Evolutionary conservation across 2,113 vertebrate genomes (phyloP), one percentile per base, ranked within the genome.

Genomic region (Pedionomus torquatus): DNA sequence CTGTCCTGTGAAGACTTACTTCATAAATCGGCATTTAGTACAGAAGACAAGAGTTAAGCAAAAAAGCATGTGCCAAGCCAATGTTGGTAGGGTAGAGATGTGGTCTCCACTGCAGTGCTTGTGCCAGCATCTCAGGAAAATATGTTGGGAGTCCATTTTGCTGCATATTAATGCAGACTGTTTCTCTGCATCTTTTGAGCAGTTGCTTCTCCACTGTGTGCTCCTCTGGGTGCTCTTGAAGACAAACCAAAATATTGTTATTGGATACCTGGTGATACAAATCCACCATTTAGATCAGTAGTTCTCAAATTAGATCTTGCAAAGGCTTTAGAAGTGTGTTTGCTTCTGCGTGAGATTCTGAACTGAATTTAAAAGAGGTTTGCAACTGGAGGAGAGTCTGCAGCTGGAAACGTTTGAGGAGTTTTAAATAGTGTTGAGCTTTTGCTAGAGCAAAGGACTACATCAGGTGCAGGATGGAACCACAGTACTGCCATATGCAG

Each of bases 11-110:
- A 18, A 43, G 63, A 3, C 20, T 63, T 60, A 6, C 0, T 84
- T 89, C 2, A 0, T 20, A 58, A 84, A 6, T 70, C 31, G 70
- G 21, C 1, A 1, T 71, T 70, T 30, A 52, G 31, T 11, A 33
- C 33, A 72, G 10, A 16, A 72, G 68, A 31, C 1, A 1, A 8
- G 20, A 13, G 14, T 68, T 60, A 20, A 48, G 11, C 6, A 16
- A 69, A 85, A 52, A 16, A 60, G 35, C 7, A 0, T 13, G 25
- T 64, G 44, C 63, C 1, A 5, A 41, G 31, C 18, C 0, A 5
- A 25, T 43, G 58, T 25, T 74, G 20, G 31, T 7, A 39, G 46
- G 51, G 41, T 55, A 77, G 58, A 33, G 78, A 54, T 65, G 24
- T 15, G 33, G 14, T 85, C 30, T 92, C 51, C 23, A 17, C 26